Conservation (phyloP, 2,888 invertebrate species). For the Syritta pipiens region DNA sequence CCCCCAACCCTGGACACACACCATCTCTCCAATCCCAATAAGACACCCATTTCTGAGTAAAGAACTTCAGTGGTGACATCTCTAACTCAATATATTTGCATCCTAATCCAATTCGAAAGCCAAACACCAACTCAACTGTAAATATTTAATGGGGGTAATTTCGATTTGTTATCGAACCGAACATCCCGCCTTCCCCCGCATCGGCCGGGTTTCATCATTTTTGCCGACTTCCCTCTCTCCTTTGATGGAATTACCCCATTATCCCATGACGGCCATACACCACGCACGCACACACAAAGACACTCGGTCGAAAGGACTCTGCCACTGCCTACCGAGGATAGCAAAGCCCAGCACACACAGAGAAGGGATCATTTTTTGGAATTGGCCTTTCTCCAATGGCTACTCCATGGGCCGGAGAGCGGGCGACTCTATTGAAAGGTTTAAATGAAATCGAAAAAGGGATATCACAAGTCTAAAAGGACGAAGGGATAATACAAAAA, state of each 20-base stretch:
- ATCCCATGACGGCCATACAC: conserved; percentile 70
- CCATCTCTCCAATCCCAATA: conserved; percentile 38
- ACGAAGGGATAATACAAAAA: conserved; percentile 53
- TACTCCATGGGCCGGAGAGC: conserved; percentile 59
- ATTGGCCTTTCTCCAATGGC: conserved; percentile 70
- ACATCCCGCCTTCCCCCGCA: conserved; percentile 41
- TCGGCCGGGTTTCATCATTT: too few relatives aligned
- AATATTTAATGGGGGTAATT: conserved; percentile 72
- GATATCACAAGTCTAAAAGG: conserved; percentile 62
- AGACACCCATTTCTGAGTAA: conserved; percentile 25
- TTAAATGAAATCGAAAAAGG: conserved; percentile 69
- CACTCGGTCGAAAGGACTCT: conserved; percentile 48
- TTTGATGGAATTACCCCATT: conserved; percentile 71
- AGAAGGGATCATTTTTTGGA: conserved; percentile 63
- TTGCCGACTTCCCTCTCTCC: too few relatives aligned
- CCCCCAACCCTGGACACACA: too few relatives aligned
- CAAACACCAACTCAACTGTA: conserved; percentile 71
- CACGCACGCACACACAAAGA: conserved; percentile 22
- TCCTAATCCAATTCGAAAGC: conserved; percentile 69
- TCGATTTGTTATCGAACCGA: conserved; percentile 68
- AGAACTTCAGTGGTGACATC: conserved; percentile 61
- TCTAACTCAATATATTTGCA: conserved; percentile 66
- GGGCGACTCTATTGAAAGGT: conserved; percentile 64
- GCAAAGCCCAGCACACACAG: conserved; percentile 19
- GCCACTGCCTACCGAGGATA: background rate